Conservation (phyloP, 2,888 invertebrate species). For the Stenoptilia bipunctidactyla region DNA sequence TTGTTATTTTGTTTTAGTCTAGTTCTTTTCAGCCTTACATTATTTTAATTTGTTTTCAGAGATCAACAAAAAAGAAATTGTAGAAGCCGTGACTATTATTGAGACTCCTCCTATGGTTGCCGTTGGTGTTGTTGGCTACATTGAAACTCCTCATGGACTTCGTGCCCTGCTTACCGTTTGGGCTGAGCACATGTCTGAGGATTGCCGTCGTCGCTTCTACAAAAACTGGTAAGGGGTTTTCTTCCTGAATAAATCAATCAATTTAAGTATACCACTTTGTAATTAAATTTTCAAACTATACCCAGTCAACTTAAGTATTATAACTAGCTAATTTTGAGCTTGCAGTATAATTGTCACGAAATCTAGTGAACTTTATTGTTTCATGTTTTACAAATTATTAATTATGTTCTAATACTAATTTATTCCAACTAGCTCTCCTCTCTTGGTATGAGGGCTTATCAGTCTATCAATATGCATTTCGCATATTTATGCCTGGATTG, state of each 20-base stretch:
- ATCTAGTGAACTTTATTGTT: no score
- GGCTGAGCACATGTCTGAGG: slow-evolving; percentile 99
- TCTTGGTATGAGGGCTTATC: slow-evolving; percentile 76
- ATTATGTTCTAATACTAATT: slow-evolving; percentile 38
- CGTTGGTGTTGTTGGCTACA: slow-evolving; percentile 98
- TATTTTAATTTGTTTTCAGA: slow-evolving; percentile 66
- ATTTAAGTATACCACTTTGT: not conserved
- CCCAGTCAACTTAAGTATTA: no score
- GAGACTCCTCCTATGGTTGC: slow-evolving; percentile 99
- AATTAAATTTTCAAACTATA: no score
- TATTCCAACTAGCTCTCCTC: slow-evolving; percentile 73
- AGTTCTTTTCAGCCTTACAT: slow-evolving; percentile 1
- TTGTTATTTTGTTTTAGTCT: slow-evolving; percentile 1
- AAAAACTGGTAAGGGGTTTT: slow-evolving; percentile 90
- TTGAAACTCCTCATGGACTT: slow-evolving; percentile 97
- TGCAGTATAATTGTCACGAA: no score
- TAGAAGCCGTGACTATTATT: slow-evolving; percentile 97
- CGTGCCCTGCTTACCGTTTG: slow-evolving; percentile 95
- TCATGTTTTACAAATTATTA: no score
- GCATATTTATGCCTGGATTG: slow-evolving; percentile 50
- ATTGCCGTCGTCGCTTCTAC: slow-evolving; percentile 98
- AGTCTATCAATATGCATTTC: slow-evolving; percentile 34
- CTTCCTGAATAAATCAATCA: slow-evolving; percentile 3
- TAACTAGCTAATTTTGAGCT: no score
- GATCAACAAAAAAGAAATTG: slow-evolving; percentile 99